Evolutionary conservation across 2,797 vertebrate species (phyloP), one percentile per base, ranked within the genome.

Genomic region (Thalassophryne amazonica): DNA sequence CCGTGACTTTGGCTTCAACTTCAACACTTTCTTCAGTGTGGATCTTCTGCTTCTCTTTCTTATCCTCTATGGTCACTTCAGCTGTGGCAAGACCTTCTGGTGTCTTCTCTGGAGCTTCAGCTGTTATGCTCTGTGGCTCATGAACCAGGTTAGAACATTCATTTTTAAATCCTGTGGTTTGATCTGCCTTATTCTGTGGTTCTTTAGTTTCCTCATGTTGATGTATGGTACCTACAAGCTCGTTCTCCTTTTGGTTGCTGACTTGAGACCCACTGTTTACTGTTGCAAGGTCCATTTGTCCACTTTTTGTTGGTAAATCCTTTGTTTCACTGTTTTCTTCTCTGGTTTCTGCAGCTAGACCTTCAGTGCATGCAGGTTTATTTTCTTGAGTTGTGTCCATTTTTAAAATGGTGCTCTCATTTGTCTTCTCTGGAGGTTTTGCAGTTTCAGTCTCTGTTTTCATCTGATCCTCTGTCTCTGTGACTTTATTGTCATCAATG

Each of bases 281-380:
- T 10, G 10, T 33, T 32, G 2, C 23, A 14, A 7, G 6, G 7
- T 12, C 16, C 16, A 13, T 31, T 21, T 10, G 4, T 40, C 13
- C 11, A 45, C 6, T 33, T 9, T 36, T 14, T 1, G 10, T 1
- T 20, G 31, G 3, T 10, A 13, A 17, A 28, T 50, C 27, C 4
- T 37, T 37, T 4, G 9, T 12, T 56, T 52, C 4, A 6, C 36
- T 12, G 4, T 60, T 31, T 7, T 45, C 57, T 53, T 58, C 24
- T 29, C 7, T 8, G 7, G 4, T 12, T 0, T 34, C 22, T 3
- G 3, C 6, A 1, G 5, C 38, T 34, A 35, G 7, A 13, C 6
- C 7, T 33, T 17, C n/a, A 3, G 1, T 18, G 9, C 4, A 19
- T 60, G 1, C 6, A 15, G 4, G 2, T 1, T 63, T 15, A 1